A percentile compares a stretch with the other conserved stretches of the same genome.
Evolutionary conservation across 2,888 invertebrate genomes (phyloP).

Genomic region (Drosophila cracens): DNA sequence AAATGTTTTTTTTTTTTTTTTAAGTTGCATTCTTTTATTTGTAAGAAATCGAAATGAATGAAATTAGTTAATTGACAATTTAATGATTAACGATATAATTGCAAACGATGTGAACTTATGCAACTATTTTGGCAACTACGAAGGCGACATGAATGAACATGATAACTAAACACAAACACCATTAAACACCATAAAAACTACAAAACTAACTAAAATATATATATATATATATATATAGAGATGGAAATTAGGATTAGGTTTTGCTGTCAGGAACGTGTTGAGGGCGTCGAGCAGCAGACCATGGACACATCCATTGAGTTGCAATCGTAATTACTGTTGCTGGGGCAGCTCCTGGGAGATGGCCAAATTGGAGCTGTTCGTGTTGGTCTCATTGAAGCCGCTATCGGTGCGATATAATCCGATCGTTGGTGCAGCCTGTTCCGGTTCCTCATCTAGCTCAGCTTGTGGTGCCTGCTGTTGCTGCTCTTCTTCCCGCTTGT

Average conservation of each 20-base stretch:
- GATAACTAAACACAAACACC: slow-evolving; percentile 33
- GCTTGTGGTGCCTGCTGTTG: background rate
- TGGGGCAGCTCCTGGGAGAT: slow-evolving; percentile 59
- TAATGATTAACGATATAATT: slow-evolving; percentile 36
- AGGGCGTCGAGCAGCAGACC: slow-evolving; percentile 76
- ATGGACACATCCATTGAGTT: slow-evolving; percentile 62
- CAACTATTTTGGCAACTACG: slow-evolving; percentile 49
- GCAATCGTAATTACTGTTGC: slow-evolving; percentile 26
- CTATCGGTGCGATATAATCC: slow-evolving; percentile 82
- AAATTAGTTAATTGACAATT: slow-evolving; percentile 12
- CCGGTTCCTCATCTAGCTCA: background rate
- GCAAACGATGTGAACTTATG: slow-evolving; percentile 40
- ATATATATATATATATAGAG: background rate
- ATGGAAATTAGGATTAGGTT: background rate
- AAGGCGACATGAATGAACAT: slow-evolving; percentile 16
- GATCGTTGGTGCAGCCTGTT: slow-evolving; percentile 10
- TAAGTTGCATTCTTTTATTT: slow-evolving; percentile 17
- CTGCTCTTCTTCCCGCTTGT: slow-evolving; percentile 29
- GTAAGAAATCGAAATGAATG: slow-evolving; percentile 11
- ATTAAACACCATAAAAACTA: slow-evolving; percentile 14
- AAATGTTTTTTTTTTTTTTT: background rate
- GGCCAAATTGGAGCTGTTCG: slow-evolving; percentile 51
- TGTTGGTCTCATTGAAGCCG: slow-evolving; percentile 83
- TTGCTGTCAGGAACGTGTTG: slow-evolving; percentile 54
- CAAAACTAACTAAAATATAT: slow-evolving; percentile 5